These are phyloP conservation scores for Ceyx melanurus DNA, from an alignment of 2,113 vertebrate species.

Conservation along the genomic window DNA sequence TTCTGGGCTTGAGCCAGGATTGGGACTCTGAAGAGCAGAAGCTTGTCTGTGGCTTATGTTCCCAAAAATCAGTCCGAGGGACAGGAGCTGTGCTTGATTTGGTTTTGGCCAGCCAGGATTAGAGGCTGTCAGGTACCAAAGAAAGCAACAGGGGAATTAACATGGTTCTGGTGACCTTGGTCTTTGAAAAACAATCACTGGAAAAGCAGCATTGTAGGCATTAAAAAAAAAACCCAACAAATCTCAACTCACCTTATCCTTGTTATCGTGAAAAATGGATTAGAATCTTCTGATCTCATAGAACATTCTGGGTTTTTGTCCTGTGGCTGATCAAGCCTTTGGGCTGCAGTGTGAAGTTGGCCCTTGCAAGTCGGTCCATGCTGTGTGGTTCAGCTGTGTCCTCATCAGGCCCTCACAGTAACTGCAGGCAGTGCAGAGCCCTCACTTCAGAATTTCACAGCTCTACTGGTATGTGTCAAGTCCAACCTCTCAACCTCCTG, in stretches of 20 bases:
- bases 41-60: neutral
- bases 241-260: neutral
- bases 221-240: neutral
- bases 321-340: neutral
- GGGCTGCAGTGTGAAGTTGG: neutral
- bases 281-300: neutral
- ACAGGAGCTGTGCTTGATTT: neutral
- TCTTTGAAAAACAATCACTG: neutral
- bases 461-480: rapidly evolving
- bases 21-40: neutral
- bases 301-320: rapidly evolving
- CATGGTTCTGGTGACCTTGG: rapidly evolving
- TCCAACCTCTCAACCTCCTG: neutral
- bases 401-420: neutral
- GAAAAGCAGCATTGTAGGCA: neutral
- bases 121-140: neutral
- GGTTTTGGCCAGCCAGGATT: neutral
- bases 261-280: neutral
- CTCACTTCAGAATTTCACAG: neutral
- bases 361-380: neutral
- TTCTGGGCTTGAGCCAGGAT: neutral
- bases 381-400: rapidly evolving
- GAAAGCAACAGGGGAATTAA: neutral
- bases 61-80: neutral
- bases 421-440: neutral